A percentile compares a stretch with the other conserved stretches of the same genome.
phyloP scores from a whole-genome alignment of 2,797 vertebrate genomes.

The Chiloscyllium punctatum region DNA sequence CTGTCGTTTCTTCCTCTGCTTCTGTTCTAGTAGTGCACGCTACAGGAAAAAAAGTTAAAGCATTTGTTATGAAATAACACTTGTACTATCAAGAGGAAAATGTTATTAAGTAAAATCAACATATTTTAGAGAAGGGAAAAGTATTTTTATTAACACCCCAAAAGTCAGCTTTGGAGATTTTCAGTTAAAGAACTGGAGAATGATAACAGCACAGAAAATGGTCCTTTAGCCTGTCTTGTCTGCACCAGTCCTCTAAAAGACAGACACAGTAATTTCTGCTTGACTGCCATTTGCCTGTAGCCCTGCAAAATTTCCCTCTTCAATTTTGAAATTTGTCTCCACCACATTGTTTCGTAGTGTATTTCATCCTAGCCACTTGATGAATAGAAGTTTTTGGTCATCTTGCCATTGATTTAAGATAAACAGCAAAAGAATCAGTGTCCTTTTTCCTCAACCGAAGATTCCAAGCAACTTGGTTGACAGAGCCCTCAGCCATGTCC shows the following conservation, averaged over 20 bases:
- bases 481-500: too few relatives aligned
- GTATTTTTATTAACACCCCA: background rate
- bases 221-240: background rate
- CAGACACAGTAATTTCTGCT: background rate
- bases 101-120: background rate
- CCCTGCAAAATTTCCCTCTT: background rate
- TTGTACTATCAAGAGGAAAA: background rate
- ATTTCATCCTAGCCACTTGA: background rate
- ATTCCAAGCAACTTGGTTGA: too few relatives aligned
- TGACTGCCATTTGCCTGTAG: background rate
- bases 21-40: slow-evolving; percentile 87
- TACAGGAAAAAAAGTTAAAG: slow-evolving; percentile 45
- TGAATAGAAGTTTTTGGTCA: background rate
- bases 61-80: background rate
- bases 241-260: background rate
- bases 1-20: slow-evolving; percentile 81
- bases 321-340: background rate
- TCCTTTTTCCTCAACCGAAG: background rate
- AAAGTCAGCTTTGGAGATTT: background rate
- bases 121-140: background rate
- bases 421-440: background rate
- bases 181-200: background rate
- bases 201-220: background rate
- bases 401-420: background rate
- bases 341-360: background rate